phyloP scores from a whole-genome alignment of 2,797 vertebrate species.

The Enteromius radiatus region DNA sequence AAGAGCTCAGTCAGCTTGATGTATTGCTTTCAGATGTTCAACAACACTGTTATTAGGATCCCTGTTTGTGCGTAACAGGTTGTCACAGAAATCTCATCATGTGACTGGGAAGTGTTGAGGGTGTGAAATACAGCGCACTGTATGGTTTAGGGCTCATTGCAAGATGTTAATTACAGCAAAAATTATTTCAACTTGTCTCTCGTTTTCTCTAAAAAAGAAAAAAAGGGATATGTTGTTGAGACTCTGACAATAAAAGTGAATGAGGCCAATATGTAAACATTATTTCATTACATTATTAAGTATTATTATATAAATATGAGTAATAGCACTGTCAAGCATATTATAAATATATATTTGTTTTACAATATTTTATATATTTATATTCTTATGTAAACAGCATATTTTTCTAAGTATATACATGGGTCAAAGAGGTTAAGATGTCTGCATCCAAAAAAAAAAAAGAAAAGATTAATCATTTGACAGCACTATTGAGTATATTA shows the following conservation, averaged over 20 bases:
- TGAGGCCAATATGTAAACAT: background rate
- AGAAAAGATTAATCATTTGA: too few species aligned
- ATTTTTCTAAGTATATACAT: too few species aligned
- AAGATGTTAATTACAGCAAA: background rate
- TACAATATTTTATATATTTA: too few species aligned
- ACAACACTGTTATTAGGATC: background rate
- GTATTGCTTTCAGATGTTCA: background rate
- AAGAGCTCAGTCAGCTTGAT: slow-evolving; percentile 38
- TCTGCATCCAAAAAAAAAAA: too few species aligned
- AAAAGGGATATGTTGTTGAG: background rate
- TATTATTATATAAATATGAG: background rate
- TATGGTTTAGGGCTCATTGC: background rate
- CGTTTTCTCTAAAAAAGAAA: background rate
- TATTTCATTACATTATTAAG: background rate
- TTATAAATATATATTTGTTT: too few species aligned
- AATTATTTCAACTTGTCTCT: background rate
- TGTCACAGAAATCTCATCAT: background rate
- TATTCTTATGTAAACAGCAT: too few species aligned
- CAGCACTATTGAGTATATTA: background rate
- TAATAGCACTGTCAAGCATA: too few species aligned
- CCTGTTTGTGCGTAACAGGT: background rate
- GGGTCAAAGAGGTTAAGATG: too few species aligned
- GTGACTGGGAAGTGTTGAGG: background rate
- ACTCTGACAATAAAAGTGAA: background rate
- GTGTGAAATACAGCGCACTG: background rate